A percentile compares a stretch with the other conserved stretches of the same genome.
phyloP scores from a whole-genome alignment of 2,888 invertebrate genomes.

The Xanthorhoe spadicearia region DNA sequence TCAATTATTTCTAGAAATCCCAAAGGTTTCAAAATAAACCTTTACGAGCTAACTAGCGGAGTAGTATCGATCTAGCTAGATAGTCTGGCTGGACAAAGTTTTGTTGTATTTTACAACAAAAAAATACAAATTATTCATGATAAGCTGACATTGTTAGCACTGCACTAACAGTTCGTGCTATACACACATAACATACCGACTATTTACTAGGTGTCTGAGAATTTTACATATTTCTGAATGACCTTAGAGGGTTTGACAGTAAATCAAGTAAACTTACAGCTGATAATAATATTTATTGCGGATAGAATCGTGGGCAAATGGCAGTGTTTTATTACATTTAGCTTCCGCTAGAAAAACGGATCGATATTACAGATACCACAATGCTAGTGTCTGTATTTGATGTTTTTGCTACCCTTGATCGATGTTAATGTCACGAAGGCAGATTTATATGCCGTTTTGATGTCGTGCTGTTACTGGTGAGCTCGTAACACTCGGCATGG shows the following conservation, averaged over 20 bases:
- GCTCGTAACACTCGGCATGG: conserved; percentile 48
- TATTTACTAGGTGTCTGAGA: not conserved
- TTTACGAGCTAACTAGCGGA: too few species aligned
- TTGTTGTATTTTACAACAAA: too few species aligned
- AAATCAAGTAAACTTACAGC: not conserved
- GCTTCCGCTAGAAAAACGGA: conserved; percentile 19
- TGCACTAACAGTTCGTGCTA: not conserved
- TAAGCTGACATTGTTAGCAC: not conserved
- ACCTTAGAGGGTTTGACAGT: not conserved
- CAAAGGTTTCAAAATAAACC: too few species aligned
- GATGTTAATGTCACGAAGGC: conserved; percentile 49
- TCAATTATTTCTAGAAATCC: too few species aligned
- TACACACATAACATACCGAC: not conserved
- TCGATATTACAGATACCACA: conserved; percentile 36
- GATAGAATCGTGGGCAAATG: conserved; percentile 4
- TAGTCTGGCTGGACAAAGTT: too few species aligned
- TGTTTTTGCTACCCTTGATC: conserved; percentile 49
- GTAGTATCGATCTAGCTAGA: too few species aligned
- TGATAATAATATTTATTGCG: not conserved
- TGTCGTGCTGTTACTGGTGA: conserved; percentile 52
- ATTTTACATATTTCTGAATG: not conserved
- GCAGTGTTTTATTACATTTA: conserved; percentile 3
- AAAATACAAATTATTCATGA: not conserved
- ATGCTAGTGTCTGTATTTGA: conserved; percentile 23
- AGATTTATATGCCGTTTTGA: conserved; percentile 54